A percentile compares a stretch with the other conserved stretches of the same genome.
phyloP scores from a whole-genome alignment of 64 coral and sea anemone genomes.

The Cladopsammia gracilis region DNA sequence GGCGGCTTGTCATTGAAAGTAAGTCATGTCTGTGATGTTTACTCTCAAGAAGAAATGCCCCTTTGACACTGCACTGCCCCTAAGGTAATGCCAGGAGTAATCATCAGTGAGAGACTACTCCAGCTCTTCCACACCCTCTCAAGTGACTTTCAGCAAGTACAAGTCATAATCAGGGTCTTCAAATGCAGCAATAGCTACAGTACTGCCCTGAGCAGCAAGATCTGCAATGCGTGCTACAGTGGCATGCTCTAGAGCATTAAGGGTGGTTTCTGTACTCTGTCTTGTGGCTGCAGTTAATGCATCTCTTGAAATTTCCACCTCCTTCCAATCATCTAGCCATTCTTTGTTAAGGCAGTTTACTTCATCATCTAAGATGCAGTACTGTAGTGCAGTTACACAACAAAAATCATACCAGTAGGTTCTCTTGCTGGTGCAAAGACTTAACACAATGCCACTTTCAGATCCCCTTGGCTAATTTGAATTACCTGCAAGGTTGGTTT shows the following conservation, averaged over 20 bases:
- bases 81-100: neutral
- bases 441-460: conserved; percentile 16
- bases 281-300: conserved; percentile 10
- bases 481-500: conserved; percentile 7
- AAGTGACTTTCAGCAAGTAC: conserved; percentile 16
- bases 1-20: neutral
- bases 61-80: conserved; percentile 10
- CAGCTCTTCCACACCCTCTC: conserved; percentile 6
- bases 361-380: conserved; percentile 31
- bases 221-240: conserved; percentile 30
- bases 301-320: neutral
- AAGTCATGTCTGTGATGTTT: conserved; percentile 47
- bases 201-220: conserved; percentile 27
- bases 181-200: conserved; percentile 42
- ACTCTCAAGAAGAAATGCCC: conserved; percentile 24
- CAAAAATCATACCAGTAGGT: neutral
- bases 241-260: conserved; percentile 5
- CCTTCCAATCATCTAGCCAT: conserved; percentile 45
- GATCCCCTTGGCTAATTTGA: conserved; percentile 14
- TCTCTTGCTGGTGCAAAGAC: neutral
- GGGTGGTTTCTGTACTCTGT: neutral
- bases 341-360: neutral
- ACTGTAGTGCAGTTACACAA: neutral
- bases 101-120: conserved; percentile 18
- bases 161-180: conserved; percentile 44